These are phyloP conservation scores for Agraylea sexmaculata DNA, from an alignment of 1,140 invertebrate species.

Conservation along the genomic window DNA sequence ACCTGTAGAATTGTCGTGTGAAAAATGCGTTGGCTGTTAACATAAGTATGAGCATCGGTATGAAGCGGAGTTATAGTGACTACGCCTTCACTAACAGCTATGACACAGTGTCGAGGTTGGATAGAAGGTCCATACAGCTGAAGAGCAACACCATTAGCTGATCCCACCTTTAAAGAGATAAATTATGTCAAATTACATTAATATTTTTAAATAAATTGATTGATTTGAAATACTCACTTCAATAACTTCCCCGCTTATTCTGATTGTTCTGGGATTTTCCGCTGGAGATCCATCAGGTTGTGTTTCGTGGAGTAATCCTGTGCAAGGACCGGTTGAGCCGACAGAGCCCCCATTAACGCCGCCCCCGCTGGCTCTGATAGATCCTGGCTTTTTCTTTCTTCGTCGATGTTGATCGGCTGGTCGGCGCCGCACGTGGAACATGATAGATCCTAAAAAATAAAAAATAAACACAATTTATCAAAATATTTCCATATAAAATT, in stretches of 20 bases:
- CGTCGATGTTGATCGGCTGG: slow-evolving; percentile 81
- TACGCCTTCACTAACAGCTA: slow-evolving; percentile 80
- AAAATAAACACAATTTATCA: slow-evolving; percentile 15
- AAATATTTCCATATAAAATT: too few relatives aligned
- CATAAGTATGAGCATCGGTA: slow-evolving; percentile 84
- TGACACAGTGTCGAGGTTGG: slow-evolving; percentile 85
- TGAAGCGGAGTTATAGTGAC: slow-evolving; percentile 89
- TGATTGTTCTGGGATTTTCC: slow-evolving; percentile 47
- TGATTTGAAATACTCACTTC: slow-evolving; percentile 35
- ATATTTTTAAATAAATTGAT: not conserved
- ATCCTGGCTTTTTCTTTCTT: slow-evolving; percentile 79
- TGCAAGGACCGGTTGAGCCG: slow-evolving; percentile 30
- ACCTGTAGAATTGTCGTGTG: slow-evolving; percentile 87
- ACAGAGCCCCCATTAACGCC: slow-evolving; percentile 30
- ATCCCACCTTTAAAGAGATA: slow-evolving; percentile 40
- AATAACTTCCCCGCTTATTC: slow-evolving; percentile 47
- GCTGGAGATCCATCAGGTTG: slow-evolving; percentile 45
- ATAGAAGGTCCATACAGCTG: slow-evolving; percentile 70
- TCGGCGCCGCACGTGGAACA: slow-evolving; percentile 84
- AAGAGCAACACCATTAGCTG: slow-evolving; percentile 50
- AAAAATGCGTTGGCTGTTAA: slow-evolving; percentile 83
- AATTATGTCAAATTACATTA: not conserved
- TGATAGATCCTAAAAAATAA: slow-evolving; percentile 67
- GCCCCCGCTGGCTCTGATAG: slow-evolving; percentile 39
- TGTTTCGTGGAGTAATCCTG: slow-evolving; percentile 46